phyloP scores from a whole-genome alignment of 1,140 invertebrate species.

The Drosophila pruinosa region DNA sequence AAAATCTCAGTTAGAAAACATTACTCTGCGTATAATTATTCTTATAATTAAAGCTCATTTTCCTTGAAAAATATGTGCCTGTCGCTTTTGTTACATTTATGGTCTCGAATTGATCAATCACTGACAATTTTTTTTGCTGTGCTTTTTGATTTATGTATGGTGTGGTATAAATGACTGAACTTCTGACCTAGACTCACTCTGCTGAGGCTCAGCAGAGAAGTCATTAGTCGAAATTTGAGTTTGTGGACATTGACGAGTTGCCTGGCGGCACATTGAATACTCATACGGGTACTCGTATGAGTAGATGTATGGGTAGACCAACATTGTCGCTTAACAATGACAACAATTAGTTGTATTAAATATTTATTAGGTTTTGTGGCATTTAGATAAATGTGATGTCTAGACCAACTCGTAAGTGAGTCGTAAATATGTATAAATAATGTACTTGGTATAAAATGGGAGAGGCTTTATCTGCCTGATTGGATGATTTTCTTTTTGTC shows the following conservation, averaged over 20 bases:
- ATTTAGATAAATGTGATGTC: conserved; percentile 21
- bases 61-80: background rate
- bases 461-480: conserved; percentile 11
- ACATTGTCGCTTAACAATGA: background rate
- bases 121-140: background rate
- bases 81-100: background rate
- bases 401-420: background rate
- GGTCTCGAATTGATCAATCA: conserved; percentile 4
- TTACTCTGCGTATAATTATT: background rate
- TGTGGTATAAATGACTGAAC: conserved; percentile 2
- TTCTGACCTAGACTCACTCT: background rate
- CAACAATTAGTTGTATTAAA: conserved; percentile 52
- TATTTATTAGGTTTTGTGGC: conserved; percentile 43
- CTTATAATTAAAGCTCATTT: conserved; percentile 19
- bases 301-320: conserved; percentile 10
- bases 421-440: background rate
- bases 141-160: background rate
- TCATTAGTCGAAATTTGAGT: conserved; percentile 27
- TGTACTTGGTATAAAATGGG: no score
- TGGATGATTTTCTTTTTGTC: conserved; percentile 1
- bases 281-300: background rate
- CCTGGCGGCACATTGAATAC: conserved; percentile 2
- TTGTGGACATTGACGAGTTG: conserved; percentile 4
- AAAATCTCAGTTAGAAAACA: background rate
- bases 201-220: background rate